A percentile compares a stretch with the other conserved stretches of the same genome.
These are phyloP conservation scores for Marasmarcha lunaedactyla DNA, from an alignment of 2,888 invertebrate genomes.

Conservation along the genomic window DNA sequence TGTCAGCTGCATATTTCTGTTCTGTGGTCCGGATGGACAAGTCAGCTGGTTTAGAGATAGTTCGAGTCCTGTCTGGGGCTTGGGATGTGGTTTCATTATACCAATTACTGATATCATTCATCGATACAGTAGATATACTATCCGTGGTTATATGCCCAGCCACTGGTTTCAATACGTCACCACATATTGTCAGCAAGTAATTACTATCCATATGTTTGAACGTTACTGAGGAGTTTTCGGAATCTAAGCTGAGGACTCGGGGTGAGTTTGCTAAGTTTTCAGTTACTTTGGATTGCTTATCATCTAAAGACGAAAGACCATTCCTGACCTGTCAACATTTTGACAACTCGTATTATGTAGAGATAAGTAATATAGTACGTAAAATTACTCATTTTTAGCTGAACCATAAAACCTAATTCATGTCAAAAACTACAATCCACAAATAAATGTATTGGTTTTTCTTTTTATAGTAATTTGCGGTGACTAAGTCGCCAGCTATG, in stretches of 20 bases:
- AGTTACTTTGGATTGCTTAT: conserved; percentile 45
- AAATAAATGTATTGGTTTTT: too few relatives aligned
- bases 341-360: too few relatives aligned
- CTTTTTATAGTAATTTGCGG: too few relatives aligned
- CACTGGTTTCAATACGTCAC: conserved; percentile 44
- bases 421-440: too few relatives aligned
- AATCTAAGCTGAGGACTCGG: conserved; percentile 47
- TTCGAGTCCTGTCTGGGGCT: conserved; percentile 17
- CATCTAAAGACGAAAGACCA: too few relatives aligned
- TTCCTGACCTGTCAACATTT: too few relatives aligned
- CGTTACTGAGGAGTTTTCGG: conserved; percentile 50
- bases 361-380: too few relatives aligned
- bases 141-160: conserved; percentile 46
- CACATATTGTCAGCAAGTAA: conserved; percentile 40
- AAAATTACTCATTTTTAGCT: too few relatives aligned
- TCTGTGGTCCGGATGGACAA: conserved; percentile 34
- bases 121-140: conserved; percentile 61
- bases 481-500: too few relatives aligned
- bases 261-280: conserved; percentile 41
- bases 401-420: too few relatives aligned
- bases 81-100: conserved; percentile 57
- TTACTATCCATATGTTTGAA: conserved; percentile 41
- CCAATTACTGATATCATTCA: conserved; percentile 76
- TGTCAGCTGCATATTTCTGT: conserved; percentile 46
- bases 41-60: conserved; percentile 14